Conservation (phyloP, 2,797 vertebrate genomes). For the Cygnus olor region DNA sequence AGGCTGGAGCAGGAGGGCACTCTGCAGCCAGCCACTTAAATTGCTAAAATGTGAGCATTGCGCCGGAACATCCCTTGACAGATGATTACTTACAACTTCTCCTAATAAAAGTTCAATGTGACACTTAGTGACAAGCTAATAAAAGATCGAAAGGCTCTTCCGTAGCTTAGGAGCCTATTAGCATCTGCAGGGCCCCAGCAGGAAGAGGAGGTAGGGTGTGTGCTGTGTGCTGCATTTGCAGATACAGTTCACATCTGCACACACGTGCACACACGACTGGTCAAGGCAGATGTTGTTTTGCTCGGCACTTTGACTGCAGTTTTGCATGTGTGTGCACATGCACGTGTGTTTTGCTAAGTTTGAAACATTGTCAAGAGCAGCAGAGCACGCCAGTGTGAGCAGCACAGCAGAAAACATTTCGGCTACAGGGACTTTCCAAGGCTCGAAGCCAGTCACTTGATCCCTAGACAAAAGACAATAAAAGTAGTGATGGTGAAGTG, state of each 20-base stretch:
- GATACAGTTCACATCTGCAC: neutral
- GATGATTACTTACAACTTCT: neutral
- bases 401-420: neutral
- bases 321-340: neutral
- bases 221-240: neutral
- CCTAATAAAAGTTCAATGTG: neutral
- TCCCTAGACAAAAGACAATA: neutral
- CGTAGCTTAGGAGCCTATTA: neutral
- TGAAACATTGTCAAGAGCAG: neutral
- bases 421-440: accelerated
- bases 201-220: neutral
- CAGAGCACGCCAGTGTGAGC: neutral
- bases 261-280: accelerated
- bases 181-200: neutral
- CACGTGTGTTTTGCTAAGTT: neutral
- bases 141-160: neutral
- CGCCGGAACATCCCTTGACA: neutral
- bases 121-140: neutral
- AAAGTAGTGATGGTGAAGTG: neutral
- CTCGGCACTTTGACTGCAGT: neutral
- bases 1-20: neutral
- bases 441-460: neutral
- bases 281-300: neutral
- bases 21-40: neutral
- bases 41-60: neutral